These are phyloP conservation scores for Odontomyia ornata DNA, from an alignment of 2,888 invertebrate genomes.

Conservation along the genomic window DNA sequence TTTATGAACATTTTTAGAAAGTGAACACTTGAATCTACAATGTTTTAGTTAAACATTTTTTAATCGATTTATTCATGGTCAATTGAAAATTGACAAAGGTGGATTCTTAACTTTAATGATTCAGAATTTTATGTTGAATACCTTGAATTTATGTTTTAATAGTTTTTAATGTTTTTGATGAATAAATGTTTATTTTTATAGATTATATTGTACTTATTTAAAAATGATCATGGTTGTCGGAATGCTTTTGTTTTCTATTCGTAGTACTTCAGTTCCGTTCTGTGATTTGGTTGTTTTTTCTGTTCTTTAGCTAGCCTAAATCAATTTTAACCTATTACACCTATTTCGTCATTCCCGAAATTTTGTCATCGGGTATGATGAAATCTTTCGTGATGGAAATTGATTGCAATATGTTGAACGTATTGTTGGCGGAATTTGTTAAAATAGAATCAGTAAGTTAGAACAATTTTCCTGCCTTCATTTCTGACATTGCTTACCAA, in stretches of 20 bases:
- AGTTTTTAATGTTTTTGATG: not conserved
- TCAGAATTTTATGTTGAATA: not conserved
- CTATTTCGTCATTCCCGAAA: no score
- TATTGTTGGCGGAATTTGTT: no score
- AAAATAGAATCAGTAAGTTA: no score
- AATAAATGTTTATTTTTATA: not conserved
- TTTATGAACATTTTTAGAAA: conserved; percentile 27
- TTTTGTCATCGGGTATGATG: no score
- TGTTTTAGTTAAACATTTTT: conserved; percentile 16
- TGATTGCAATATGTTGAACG: no score
- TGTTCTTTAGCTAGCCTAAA: no score
- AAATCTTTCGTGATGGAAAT: no score
- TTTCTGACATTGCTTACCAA: no score
- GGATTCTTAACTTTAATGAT: not conserved
- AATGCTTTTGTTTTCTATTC: not conserved
- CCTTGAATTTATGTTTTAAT: not conserved
- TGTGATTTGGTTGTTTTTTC: no score
- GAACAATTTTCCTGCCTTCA: no score
- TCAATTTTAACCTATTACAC: no score
- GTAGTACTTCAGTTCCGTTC: no score
- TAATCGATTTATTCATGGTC: not conserved
- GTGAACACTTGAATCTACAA: conserved; percentile 9
- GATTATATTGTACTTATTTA: not conserved
- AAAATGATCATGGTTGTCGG: not conserved
- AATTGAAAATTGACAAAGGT: not conserved